phyloP scores from a whole-genome alignment of 2,113 vertebrate genomes.

The Laticauda laticaudata region DNA sequence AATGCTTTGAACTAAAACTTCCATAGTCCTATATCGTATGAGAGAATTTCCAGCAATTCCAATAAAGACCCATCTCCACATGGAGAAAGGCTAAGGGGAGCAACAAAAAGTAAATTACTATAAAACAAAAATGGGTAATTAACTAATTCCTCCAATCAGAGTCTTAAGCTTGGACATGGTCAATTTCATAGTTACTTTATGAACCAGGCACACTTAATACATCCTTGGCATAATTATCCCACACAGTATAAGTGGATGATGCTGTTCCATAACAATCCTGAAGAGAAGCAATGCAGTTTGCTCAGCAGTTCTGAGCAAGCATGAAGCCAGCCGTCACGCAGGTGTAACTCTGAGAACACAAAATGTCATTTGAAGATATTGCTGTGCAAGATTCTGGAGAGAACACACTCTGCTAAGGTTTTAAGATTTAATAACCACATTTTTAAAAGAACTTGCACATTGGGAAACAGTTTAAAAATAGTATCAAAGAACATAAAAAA shows the following conservation, averaged over 20 bases:
- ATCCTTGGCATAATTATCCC: background rate
- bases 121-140: background rate
- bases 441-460: background rate
- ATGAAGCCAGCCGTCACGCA: background rate
- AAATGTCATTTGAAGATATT: background rate
- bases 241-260: background rate
- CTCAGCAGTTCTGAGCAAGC: background rate
- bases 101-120: too few species aligned
- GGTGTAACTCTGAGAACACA: background rate
- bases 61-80: background rate
- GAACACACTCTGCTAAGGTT: background rate
- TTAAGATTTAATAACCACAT: background rate
- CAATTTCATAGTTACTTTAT: background rate
- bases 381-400: background rate
- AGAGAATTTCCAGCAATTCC: background rate
- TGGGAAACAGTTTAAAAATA: constrained; percentile 2
- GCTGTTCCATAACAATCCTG: background rate
- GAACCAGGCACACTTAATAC: background rate
- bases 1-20: background rate
- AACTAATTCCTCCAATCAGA: constrained; percentile 1
- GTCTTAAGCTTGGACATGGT: background rate
- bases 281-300: background rate
- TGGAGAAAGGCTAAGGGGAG: background rate
- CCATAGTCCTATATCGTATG: background rate
- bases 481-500: background rate